Evolutionary conservation across 1,140 invertebrate species (phyloP).

Genomic region (Dermatophagoides farinae): DNA sequence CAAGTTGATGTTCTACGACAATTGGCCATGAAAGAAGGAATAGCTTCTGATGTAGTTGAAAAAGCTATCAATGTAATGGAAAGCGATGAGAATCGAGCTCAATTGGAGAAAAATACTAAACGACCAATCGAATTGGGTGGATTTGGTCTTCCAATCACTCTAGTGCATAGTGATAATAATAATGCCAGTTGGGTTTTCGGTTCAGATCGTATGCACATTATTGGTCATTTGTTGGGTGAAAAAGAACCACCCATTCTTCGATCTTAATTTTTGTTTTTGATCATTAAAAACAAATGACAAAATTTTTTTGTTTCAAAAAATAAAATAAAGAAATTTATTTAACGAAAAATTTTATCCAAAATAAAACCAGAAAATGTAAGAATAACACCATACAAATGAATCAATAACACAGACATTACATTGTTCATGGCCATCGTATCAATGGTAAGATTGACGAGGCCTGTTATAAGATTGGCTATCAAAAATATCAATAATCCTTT

Average conservation of each 20-base stretch:
- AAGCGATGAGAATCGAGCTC: neutral
- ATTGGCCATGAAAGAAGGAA: neutral
- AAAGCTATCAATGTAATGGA: neutral
- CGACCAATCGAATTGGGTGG: neutral
- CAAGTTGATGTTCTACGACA: neutral
- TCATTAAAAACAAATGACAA: too few relatives aligned
- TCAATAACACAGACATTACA: too few relatives aligned
- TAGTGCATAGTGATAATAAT: neutral
- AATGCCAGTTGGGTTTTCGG: neutral
- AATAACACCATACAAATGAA: too few relatives aligned
- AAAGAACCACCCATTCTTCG: neutral
- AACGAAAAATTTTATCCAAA: too few relatives aligned
- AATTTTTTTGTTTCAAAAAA: too few relatives aligned
- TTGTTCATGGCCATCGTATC: constrained; percentile 30
- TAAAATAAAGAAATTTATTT: too few relatives aligned
- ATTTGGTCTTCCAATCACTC: neutral
- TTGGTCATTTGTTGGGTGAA: neutral
- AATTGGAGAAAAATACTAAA: neutral
- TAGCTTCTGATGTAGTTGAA: neutral
- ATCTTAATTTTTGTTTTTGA: too few relatives aligned
- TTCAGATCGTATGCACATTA: neutral
- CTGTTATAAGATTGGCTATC: constrained; percentile 52
- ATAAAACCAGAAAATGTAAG: too few relatives aligned
- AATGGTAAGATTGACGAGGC: constrained; percentile 46
- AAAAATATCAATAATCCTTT: constrained; percentile 59